A percentile compares a stretch with the other conserved stretches of the same genome.
These are phyloP conservation scores for Drosophila trapezifrons DNA, from an alignment of 1,140 invertebrate genomes.

Conservation along the genomic window DNA sequence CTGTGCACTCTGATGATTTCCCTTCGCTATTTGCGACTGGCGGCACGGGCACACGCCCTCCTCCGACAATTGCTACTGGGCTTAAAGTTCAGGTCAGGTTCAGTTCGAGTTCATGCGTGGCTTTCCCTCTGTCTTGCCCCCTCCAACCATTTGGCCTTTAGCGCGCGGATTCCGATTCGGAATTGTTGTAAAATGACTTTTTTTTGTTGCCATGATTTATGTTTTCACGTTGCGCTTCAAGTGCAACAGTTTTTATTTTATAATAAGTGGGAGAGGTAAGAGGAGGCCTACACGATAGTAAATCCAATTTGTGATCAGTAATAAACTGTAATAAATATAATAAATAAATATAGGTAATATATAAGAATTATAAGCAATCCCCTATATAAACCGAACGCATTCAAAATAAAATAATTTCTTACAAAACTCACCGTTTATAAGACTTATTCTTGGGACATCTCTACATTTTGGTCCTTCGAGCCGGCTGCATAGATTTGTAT, in stretches of 20 bases:
- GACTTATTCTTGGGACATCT: no score
- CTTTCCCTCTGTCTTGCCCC: neutral
- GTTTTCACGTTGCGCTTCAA: conserved; percentile 61
- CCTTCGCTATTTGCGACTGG: conserved; percentile 41
- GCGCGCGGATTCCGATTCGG: conserved; percentile 32
- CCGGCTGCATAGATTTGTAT: no score
- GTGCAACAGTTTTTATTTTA: conserved; percentile 51
- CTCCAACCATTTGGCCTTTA: conserved; percentile 36
- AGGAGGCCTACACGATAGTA: neutral
- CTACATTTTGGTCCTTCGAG: no score
- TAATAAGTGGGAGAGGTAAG: neutral
- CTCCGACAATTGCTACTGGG: conserved; percentile 53
- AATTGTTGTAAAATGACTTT: conserved; percentile 37
- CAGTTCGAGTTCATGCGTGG: conserved; percentile 49
- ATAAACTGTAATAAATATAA: neutral
- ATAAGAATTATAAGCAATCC: no score
- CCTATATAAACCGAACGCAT: no score
- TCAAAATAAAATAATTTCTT: no score
- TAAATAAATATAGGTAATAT: neutral
- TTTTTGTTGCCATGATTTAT: conserved; percentile 66
- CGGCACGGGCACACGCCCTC: conserved; percentile 45
- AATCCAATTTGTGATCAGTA: neutral
- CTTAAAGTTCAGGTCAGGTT: conserved; percentile 61
- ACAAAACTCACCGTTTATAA: no score
- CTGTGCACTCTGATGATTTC: conserved; percentile 44